Evolutionary conservation across 2,888 invertebrate species (phyloP).

Genomic region (Noctua pronuba): DNA sequence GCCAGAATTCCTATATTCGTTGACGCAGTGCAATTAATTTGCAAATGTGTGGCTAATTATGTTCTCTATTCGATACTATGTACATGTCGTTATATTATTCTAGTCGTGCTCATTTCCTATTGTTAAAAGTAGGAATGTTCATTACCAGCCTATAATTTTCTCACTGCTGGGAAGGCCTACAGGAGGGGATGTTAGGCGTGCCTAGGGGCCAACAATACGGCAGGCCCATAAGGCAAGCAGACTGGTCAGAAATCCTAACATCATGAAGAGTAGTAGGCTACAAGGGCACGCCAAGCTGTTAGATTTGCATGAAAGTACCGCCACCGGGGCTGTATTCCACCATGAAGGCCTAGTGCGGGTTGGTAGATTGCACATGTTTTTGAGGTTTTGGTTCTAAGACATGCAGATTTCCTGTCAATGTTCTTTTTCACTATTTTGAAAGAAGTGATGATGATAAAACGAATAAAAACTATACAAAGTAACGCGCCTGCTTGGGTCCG

Average conservation of each 20-base stretch:
- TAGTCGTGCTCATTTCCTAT: not conserved
- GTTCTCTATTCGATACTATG: constrained; percentile 5
- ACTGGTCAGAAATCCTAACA: no score
- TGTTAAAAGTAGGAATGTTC: not conserved
- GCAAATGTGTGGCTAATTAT: constrained; percentile 43
- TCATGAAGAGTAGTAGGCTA: no score
- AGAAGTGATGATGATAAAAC: not conserved
- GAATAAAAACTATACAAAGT: not conserved
- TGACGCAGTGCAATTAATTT: constrained; percentile 48
- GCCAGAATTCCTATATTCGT: constrained; percentile 39
- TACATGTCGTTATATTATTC: not conserved
- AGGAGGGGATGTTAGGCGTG: not conserved
- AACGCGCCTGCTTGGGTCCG: not conserved
- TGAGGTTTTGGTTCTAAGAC: no score
- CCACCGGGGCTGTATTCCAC: not conserved
- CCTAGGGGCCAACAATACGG: no score
- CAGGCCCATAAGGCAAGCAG: no score
- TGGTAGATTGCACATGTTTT: not conserved
- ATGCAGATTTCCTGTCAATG: not conserved
- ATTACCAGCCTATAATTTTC: not conserved
- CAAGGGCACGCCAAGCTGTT: no score
- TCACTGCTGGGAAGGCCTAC: not conserved
- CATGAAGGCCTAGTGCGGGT: not conserved
- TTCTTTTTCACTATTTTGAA: not conserved
- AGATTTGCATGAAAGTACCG: no score